Conservation (phyloP, 30 jellyfish, hydroid and myxozoan species). For the Rhopilema esculentum region DNA sequence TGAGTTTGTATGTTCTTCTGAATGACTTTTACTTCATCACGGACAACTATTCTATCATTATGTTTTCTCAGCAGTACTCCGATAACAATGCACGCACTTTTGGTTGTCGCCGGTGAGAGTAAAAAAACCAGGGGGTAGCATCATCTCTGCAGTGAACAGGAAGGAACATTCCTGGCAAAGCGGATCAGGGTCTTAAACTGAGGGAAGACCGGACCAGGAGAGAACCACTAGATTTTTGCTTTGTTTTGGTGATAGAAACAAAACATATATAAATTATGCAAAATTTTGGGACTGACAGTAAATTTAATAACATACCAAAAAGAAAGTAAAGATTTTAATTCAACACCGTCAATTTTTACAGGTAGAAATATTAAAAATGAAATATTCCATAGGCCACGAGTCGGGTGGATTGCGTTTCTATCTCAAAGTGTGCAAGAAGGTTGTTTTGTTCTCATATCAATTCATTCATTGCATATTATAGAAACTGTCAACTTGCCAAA, state of each 20-base stretch:
- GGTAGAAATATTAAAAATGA: no score
- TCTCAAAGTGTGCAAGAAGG: no score
- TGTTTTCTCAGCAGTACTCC: constrained; percentile 35
- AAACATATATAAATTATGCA: no score
- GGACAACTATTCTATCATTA: constrained; percentile 5
- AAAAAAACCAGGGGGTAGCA: constrained; percentile 28
- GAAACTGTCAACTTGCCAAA: no score
- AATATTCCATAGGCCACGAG: no score
- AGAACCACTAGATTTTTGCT: not conserved
- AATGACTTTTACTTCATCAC: not conserved
- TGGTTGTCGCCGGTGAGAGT: constrained; percentile 41
- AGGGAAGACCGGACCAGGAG: not conserved
- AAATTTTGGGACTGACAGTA: no score
- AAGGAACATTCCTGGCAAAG: not conserved
- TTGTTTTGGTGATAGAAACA: not conserved
- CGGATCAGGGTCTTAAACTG: not conserved
- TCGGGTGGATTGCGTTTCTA: no score
- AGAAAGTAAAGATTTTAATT: no score
- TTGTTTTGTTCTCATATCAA: no score
- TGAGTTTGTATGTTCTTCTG: not conserved
- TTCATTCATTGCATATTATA: no score
- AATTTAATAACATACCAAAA: no score
- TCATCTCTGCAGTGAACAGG: not conserved
- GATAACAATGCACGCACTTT: constrained; percentile 40
- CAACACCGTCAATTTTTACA: no score